phyloP scores from a whole-genome alignment of 2,888 invertebrate species.

The Nemotelus pantherinus region DNA sequence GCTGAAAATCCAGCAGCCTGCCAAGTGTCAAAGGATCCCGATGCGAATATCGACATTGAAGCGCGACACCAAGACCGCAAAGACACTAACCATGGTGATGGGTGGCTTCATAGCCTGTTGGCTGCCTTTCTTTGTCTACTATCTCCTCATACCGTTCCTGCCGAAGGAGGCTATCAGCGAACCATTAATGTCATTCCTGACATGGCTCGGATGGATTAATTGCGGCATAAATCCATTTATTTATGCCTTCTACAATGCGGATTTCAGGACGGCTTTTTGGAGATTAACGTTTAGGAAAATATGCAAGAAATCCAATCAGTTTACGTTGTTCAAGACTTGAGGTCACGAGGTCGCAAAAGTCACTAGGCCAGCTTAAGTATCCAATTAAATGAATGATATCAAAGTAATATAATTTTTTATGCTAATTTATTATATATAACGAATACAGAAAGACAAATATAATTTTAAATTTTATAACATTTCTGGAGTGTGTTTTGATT shows the following conservation, averaged over 20 bases:
- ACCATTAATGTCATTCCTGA: constrained; percentile 77
- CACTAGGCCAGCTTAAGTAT: not conserved
- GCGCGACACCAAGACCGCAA: constrained; percentile 87
- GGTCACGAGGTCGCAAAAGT: too few species aligned
- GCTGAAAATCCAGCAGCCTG: constrained; percentile 38
- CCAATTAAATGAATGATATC: not conserved
- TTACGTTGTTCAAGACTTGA: constrained; percentile 57
- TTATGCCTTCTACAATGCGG: constrained; percentile 88
- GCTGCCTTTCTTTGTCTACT: constrained; percentile 87
- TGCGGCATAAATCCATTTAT: constrained; percentile 92
- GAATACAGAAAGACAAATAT: constrained; percentile 36
- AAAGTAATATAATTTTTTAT: constrained; percentile 22
- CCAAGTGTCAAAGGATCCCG: constrained; percentile 46
- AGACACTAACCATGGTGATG: constrained; percentile 86
- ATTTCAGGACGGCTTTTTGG: constrained; percentile 88
- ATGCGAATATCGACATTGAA: constrained; percentile 73
- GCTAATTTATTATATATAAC: constrained; percentile 20
- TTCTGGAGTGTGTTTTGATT: not conserved
- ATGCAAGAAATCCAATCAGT: constrained; percentile 60
- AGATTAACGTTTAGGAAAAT: constrained; percentile 70
- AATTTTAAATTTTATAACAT: constrained; percentile 22
- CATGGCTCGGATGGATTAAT: constrained; percentile 91
- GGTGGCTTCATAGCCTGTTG: constrained; percentile 90
- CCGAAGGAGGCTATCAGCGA: constrained; percentile 70
- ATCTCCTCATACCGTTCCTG: constrained; percentile 82